phyloP scores from a whole-genome alignment of 37 sponge, comb jelly and placozoan species.

The Cliona cf. orientalis region DNA sequence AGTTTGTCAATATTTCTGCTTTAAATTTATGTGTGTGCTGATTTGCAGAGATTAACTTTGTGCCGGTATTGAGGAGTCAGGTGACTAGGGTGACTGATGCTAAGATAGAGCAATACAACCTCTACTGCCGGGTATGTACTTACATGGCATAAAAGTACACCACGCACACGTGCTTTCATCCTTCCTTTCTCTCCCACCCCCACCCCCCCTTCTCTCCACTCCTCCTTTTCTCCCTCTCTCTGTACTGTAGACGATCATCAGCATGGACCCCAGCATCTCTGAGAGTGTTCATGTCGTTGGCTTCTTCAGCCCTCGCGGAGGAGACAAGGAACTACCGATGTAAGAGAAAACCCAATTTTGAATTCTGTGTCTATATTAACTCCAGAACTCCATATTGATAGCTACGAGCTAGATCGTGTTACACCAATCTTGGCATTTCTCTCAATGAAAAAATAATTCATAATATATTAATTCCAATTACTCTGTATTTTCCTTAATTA shows the following conservation, averaged over 20 bases:
- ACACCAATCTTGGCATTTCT: too few species aligned
- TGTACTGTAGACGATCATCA: slow-evolving; percentile 48
- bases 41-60: slow-evolving; percentile 74
- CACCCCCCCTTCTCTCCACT: not conserved
- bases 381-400: too few species aligned
- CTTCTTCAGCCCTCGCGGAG: slow-evolving; percentile 67
- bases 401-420: too few species aligned
- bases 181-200: too few species aligned
- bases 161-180: not conserved
- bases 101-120: slow-evolving; percentile 68
- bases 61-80: slow-evolving; percentile 80
- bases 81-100: slow-evolving; percentile 84
- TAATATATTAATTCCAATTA: too few species aligned
- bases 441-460: too few species aligned
- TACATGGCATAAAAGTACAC: not conserved
- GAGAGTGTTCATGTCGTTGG: slow-evolving; percentile 62
- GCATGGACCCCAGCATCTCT: slow-evolving; percentile 53
- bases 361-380: not conserved
- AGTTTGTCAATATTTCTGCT: too few species aligned
- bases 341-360: too few species aligned
- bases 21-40: too few species aligned
- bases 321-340: slow-evolving; percentile 67
- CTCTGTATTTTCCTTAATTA: too few species aligned
- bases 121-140: slow-evolving; percentile 67
- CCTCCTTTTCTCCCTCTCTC: too few species aligned